A percentile compares a stretch with the other conserved stretches of the same genome.
Conservation (phyloP, 2,888 invertebrate species). For the Drosophila anceps region DNA sequence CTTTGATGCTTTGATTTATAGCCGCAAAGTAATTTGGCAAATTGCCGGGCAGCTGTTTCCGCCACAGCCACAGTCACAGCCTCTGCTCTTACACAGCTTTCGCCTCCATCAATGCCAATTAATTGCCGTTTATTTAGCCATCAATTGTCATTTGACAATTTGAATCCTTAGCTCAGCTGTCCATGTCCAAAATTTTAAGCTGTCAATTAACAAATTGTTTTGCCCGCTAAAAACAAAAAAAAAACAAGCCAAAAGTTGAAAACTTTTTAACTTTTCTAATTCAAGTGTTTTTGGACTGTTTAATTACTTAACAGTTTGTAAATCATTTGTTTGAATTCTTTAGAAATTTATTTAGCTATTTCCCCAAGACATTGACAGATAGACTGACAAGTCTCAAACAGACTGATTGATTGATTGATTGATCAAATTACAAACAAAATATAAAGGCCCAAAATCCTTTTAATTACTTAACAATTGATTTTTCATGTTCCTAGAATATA, state of each 20-base stretch:
- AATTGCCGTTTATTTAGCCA: slow-evolving; percentile 72
- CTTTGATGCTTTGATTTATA: slow-evolving; percentile 69
- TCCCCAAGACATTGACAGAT: neutral
- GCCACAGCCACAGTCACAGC: neutral
- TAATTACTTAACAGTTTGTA: slow-evolving; percentile 13
- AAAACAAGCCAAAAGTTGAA: neutral
- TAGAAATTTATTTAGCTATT: neutral
- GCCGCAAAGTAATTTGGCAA: slow-evolving; percentile 66
- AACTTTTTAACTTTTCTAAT: neutral
- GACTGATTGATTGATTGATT: neutral
- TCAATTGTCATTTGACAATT: slow-evolving; percentile 59
- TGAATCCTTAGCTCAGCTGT: slow-evolving; percentile 38
- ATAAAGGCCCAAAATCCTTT: neutral
- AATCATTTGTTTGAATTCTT: neutral
- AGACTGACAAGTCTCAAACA: neutral
- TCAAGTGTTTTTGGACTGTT: neutral
- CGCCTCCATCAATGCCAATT: slow-evolving; percentile 73
- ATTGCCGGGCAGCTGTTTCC: slow-evolving; percentile 40
- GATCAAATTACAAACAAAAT: neutral
- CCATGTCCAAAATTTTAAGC: slow-evolving; percentile 39
- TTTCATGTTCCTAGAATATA: no score
- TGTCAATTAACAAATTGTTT: slow-evolving; percentile 60
- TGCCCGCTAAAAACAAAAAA: neutral
- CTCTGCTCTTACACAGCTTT: neutral
- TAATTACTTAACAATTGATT: neutral